These are phyloP conservation scores for Silurus aristotelis DNA, from an alignment of 2,797 vertebrate species.

Conservation along the genomic window DNA sequence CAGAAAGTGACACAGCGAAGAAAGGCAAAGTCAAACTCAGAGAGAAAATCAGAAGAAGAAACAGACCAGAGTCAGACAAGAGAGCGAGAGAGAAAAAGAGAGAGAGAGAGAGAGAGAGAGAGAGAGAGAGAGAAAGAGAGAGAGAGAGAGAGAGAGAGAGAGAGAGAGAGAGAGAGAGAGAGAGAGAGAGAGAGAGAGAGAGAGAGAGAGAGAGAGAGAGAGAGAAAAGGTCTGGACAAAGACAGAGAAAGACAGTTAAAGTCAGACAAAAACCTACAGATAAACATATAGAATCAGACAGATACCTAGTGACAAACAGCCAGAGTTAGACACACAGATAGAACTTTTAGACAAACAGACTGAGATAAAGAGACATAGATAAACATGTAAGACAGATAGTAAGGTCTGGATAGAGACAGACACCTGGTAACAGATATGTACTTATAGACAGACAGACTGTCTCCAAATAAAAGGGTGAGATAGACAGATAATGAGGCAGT, in stretches of 20 bases:
- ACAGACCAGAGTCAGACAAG: too few relatives aligned
- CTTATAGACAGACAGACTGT: not conserved
- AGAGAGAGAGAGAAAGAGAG: not conserved
- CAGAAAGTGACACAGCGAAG: too few relatives aligned
- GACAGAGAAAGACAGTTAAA: too few relatives aligned
- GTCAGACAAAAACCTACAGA: too few relatives aligned
- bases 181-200: not conserved
- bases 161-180: not conserved
- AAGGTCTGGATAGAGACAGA: not conserved
- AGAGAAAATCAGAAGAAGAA: too few relatives aligned
- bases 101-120: not conserved
- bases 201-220: not conserved
- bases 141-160: not conserved
- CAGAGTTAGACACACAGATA: not conserved
- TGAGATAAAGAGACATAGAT: not conserved
- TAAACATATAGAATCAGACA: not conserved
- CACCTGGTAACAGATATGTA: not conserved
- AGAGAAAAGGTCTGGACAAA: too few relatives aligned
- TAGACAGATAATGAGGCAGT: not conserved
- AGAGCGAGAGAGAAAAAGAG: too few relatives aligned
- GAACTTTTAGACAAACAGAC: not conserved
- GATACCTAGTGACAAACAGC: not conserved
- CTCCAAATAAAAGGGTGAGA: not conserved
- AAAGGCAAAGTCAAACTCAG: too few relatives aligned
- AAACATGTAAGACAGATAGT: not conserved